phyloP scores from a whole-genome alignment of 1,140 invertebrate species.

The Aethina tumida region DNA sequence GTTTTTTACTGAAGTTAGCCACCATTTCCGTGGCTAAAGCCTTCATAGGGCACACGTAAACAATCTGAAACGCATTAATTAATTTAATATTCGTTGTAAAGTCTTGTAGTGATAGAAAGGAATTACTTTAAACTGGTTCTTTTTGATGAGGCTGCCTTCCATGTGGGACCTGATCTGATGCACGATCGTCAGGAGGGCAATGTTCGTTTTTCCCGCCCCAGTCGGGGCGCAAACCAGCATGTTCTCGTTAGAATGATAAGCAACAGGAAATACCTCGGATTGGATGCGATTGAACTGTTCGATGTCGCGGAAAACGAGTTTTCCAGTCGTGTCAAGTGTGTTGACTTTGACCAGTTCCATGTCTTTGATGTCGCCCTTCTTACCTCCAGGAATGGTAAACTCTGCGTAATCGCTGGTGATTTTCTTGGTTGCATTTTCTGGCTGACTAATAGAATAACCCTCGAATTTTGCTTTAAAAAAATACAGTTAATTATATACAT shows the following conservation, averaged over 20 bases:
- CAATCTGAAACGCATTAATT: constrained; percentile 54
- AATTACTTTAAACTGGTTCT: constrained; percentile 85
- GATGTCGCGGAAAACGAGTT: constrained; percentile 78
- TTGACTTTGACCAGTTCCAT: constrained; percentile 51
- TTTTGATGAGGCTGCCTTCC: constrained; percentile 66
- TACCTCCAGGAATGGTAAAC: constrained; percentile 74
- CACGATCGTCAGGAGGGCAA: constrained; percentile 87
- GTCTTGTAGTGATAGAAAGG: not conserved
- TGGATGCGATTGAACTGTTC: constrained; percentile 89
- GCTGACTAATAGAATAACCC: constrained; percentile 21
- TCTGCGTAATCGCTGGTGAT: constrained; percentile 73
- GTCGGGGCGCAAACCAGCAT: constrained; percentile 93
- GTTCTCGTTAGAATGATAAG: constrained; percentile 96
- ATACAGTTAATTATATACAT: not conserved
- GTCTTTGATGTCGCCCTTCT: constrained; percentile 51
- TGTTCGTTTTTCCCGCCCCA: constrained; percentile 97
- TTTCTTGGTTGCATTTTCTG: constrained; percentile 51
- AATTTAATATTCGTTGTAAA: not conserved
- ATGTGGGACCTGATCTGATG: constrained; percentile 84
- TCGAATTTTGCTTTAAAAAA: constrained; percentile 21
- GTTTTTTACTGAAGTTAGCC: constrained; percentile 77
- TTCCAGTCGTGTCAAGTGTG: constrained; percentile 73
- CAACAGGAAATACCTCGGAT: constrained; percentile 88
- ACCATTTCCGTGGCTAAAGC: constrained; percentile 98
- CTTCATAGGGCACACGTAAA: constrained; percentile 99